Percentiles rank a stretch among this genome's conserved stretches.
phyloP scores from a whole-genome alignment of 2,888 invertebrate species.

The Eugnorisma glareosa region DNA sequence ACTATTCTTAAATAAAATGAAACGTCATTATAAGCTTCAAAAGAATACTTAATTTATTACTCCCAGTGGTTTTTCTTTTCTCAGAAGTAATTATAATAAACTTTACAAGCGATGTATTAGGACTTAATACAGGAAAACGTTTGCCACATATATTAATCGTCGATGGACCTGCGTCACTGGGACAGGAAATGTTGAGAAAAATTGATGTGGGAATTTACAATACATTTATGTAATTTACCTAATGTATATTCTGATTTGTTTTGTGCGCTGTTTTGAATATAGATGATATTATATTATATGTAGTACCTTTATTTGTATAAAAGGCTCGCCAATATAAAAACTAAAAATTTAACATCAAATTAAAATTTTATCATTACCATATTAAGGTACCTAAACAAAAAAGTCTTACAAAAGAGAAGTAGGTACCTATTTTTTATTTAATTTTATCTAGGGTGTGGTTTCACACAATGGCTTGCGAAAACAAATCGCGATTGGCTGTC shows the following conservation, averaged over 20 bases:
- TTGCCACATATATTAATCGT: conserved; percentile 4
- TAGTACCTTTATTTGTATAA: background rate
- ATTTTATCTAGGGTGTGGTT: conserved; percentile 25
- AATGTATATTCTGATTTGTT: background rate
- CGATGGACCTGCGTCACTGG: conserved; percentile 25
- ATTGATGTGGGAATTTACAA: conserved; percentile 46
- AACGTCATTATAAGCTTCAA: background rate
- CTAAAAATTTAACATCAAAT: background rate
- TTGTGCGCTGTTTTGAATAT: background rate
- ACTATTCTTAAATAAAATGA: background rate
- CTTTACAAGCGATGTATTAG: background rate
- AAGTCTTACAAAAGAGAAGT: background rate
- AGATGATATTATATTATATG: background rate
- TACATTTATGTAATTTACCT: background rate
- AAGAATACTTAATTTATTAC: background rate
- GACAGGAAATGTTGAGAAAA: conserved; percentile 44
- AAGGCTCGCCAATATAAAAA: background rate
- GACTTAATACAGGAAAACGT: conserved; percentile 48
- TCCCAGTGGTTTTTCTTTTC: conserved; percentile 4
- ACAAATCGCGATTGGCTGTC: conserved; percentile 24
- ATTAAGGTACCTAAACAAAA: background rate
- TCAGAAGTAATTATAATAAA: conserved; percentile 2
- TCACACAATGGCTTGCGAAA: conserved; percentile 10
- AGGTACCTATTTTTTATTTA: background rate
- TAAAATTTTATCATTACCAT: background rate